Evolutionary conservation across 1,140 invertebrate species (phyloP).

Genomic region (Calephelis nemesis): DNA sequence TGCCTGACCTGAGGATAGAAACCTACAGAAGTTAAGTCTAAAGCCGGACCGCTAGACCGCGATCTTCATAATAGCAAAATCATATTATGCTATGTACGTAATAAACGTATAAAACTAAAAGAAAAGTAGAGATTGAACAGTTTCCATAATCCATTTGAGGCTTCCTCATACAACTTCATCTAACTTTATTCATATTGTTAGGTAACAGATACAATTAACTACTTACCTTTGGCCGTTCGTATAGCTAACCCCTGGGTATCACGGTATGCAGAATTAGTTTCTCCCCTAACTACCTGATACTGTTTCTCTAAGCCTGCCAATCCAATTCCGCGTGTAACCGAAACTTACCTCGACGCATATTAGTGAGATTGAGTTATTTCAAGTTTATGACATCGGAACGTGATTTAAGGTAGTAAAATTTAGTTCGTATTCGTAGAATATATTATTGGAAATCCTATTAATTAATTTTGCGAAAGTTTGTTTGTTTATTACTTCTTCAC

Average conservation of each 20-base stretch:
- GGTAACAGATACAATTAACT: slow-evolving; percentile 4
- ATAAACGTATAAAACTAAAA: too few relatives aligned
- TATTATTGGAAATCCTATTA: too few relatives aligned
- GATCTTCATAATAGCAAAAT: too few relatives aligned
- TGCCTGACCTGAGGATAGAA: too few relatives aligned
- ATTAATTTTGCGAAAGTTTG: too few relatives aligned
- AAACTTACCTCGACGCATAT: neutral
- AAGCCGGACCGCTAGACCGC: too few relatives aligned
- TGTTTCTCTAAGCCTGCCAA: neutral
- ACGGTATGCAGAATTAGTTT: slow-evolving; percentile 18
- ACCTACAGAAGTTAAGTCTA: too few relatives aligned
- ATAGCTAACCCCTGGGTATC: slow-evolving; percentile 8
- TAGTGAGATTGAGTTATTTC: neutral
- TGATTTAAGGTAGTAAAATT: too few relatives aligned
- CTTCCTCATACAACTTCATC: neutral
- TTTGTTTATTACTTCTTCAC: too few relatives aligned
- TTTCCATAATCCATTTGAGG: neutral
- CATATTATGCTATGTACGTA: too few relatives aligned
- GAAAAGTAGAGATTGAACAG: too few relatives aligned
- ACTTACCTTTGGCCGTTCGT: neutral
- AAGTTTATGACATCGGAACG: neutral
- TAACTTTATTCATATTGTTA: neutral
- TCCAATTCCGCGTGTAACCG: slow-evolving; percentile 4
- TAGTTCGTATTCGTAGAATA: too few relatives aligned
- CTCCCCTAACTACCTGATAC: slow-evolving; percentile 4